Evolutionary conservation across 2,888 invertebrate genomes (phyloP).

Genomic region (Marasmarcha lunaedactyla): DNA sequence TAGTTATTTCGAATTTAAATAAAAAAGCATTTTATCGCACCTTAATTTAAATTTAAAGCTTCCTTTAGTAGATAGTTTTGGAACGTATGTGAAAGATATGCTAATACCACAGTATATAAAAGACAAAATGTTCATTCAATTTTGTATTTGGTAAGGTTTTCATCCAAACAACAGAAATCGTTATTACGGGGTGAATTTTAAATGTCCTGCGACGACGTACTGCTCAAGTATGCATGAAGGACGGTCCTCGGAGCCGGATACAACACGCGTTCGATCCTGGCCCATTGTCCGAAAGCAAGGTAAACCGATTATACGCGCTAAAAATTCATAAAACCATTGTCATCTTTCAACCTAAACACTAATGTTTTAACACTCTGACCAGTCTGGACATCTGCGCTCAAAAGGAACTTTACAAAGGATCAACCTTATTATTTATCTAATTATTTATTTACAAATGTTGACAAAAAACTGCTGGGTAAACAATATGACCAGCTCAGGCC

Average conservation of each 20-base stretch:
- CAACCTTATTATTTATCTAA: too few species aligned
- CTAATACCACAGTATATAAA: too few species aligned
- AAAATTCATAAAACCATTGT: slow-evolving; percentile 57
- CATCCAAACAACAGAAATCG: slow-evolving; percentile 5
- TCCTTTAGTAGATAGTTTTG: too few species aligned
- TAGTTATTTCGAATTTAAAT: slow-evolving; percentile 18
- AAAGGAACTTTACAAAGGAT: too few species aligned
- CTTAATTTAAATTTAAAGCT: too few species aligned
- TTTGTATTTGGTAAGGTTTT: background rate
- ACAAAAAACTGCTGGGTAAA: slow-evolving; percentile 31
- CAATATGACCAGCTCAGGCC: slow-evolving; percentile 47
- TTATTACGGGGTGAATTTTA: slow-evolving; percentile 60
- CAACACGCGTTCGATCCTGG: slow-evolving; percentile 47
- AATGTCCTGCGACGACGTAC: slow-evolving; percentile 39
- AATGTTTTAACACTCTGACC: too few species aligned
- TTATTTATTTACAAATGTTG: too few species aligned
- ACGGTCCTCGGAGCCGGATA: slow-evolving; percentile 39
- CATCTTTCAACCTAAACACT: slow-evolving; percentile 34
- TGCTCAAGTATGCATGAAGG: slow-evolving; percentile 63
- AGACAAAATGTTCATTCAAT: too few species aligned
- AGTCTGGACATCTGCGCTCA: too few species aligned
- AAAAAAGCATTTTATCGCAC: too few species aligned
- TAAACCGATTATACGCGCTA: slow-evolving; percentile 55
- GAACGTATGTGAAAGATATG: too few species aligned
- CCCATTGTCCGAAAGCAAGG: slow-evolving; percentile 44